phyloP scores from a whole-genome alignment of 2,113 vertebrate genomes.

The Lucifuga dentata region DNA sequence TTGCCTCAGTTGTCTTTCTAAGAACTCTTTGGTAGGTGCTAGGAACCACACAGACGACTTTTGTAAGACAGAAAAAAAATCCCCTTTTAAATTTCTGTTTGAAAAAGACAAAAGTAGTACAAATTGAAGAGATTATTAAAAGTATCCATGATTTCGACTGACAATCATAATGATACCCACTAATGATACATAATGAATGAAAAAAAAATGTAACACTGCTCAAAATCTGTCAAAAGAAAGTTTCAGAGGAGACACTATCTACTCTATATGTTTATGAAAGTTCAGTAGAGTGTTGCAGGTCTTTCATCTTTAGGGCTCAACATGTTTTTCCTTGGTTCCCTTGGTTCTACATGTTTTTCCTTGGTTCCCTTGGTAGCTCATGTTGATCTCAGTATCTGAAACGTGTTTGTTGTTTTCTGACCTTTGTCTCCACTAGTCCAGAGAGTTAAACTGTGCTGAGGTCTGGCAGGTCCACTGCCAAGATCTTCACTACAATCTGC shows the following conservation, averaged over 20 bases:
- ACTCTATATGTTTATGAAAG: not conserved
- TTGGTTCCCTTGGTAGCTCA: not conserved
- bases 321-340: not conserved
- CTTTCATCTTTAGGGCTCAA: not conserved
- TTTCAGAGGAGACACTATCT: no score
- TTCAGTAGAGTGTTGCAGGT: not conserved
- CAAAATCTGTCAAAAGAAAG: no score
- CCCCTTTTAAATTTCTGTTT: slow-evolving; percentile 2
- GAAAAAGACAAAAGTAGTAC: not conserved
- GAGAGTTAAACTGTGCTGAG: not conserved
- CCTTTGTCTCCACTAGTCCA: not conserved
- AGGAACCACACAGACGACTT: no score
- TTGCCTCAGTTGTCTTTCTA: slow-evolving; percentile 5
- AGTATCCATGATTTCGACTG: not conserved
- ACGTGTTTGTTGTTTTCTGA: slow-evolving; percentile 5
- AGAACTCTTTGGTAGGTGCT: slow-evolving; percentile 13
- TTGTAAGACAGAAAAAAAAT: no score
- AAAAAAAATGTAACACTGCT: no score
- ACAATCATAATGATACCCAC: not conserved
- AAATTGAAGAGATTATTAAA: not conserved
- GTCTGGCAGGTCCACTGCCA: not conserved
- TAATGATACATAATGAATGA: no score
- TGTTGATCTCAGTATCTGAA: not conserved
- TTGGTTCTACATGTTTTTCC: no score
- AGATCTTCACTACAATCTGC: not conserved